Evolutionary conservation across 2,113 vertebrate genomes (phyloP).

Genomic region (Micronisus gabar): DNA sequence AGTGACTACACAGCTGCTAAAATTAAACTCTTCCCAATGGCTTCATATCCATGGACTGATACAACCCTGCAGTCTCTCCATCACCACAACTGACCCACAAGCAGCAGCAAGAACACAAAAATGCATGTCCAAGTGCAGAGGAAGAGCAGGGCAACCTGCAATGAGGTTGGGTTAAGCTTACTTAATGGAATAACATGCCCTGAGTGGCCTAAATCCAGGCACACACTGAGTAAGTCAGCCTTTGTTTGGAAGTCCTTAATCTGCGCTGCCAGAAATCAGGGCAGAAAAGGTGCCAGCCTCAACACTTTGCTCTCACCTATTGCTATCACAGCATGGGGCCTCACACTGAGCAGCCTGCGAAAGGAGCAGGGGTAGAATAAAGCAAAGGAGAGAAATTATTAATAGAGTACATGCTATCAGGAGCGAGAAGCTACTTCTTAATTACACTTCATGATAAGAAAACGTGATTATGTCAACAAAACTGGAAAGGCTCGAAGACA

Average conservation of each 20-base stretch:
- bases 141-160: neutral
- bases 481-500: neutral
- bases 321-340: neutral
- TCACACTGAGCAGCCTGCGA: neutral
- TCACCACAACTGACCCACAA: neutral
- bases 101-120: neutral
- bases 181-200: neutral
- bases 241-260: neutral
- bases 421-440: neutral
- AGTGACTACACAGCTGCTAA: neutral
- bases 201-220: neutral
- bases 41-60: neutral
- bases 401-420: neutral
- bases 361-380: neutral
- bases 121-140: neutral
- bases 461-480: neutral
- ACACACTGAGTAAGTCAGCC: neutral
- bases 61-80: neutral
- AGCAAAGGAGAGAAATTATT: neutral
- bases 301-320: neutral
- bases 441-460: neutral
- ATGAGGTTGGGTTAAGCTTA: neutral
- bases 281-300: neutral
- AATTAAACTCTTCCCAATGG: neutral
- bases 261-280: neutral